A percentile compares a stretch with the other conserved stretches of the same genome.
Conservation (phyloP, 2,113 vertebrate species). For the Scortum barcoo region DNA sequence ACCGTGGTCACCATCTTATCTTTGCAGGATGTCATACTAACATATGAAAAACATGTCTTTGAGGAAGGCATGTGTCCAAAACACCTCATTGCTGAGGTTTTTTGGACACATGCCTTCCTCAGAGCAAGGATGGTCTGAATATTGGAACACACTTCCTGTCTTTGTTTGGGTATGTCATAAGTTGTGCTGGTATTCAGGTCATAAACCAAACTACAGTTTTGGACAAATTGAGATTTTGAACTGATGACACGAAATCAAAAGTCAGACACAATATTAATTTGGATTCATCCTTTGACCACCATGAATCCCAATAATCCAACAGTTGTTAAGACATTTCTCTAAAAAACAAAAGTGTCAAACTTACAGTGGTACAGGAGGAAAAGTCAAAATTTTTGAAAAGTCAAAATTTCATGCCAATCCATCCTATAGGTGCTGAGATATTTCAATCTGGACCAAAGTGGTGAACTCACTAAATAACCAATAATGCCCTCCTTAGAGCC, state of each 20-base stretch:
- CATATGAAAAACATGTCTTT: too few relatives aligned
- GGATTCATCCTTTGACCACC: too few relatives aligned
- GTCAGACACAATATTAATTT: too few relatives aligned
- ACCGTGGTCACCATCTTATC: neutral
- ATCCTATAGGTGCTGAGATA: neutral
- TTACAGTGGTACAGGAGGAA: neutral
- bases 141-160: neutral
- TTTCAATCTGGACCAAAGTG: neutral
- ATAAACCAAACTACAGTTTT: neutral
- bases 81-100: neutral
- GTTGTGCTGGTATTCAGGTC: neutral
- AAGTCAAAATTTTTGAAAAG: too few relatives aligned
- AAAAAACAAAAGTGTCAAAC: too few relatives aligned
- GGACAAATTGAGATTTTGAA: neutral
- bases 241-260: too few relatives aligned
- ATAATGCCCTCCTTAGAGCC: too few relatives aligned
- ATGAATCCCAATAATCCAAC: too few relatives aligned
- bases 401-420: too few relatives aligned
- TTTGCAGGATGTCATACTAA: neutral
- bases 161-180: neutral
- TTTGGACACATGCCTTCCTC: neutral
- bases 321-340: neutral
- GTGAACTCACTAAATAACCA: neutral
- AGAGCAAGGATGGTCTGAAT: neutral
- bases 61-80: too few relatives aligned